Base-by-base conservation (phyloP, 2,888 invertebrate genomes). In the Pandemis cinnamomeana region DNA sequence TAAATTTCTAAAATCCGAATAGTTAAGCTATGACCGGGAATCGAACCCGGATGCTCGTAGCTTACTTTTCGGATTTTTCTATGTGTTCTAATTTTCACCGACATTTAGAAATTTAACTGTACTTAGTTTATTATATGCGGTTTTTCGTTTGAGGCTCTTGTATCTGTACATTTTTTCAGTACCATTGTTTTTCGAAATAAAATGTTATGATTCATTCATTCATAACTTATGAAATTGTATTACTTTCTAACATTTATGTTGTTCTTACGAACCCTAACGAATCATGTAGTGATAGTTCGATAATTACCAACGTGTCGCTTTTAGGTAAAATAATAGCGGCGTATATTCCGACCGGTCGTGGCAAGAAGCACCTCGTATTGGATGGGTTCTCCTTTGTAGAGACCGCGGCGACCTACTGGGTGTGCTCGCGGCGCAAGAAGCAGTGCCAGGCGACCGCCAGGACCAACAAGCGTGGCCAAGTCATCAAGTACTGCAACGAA, bases 311-410 rank as follows among this genome's bases (percentile, higher is more conserved):
- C 41, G 44, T 70, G 36, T 60, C 15, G 62, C n/a, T 89, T 89
- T 11, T 84, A 89, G 88, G 81, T 44, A 79, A 80, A 69, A 75
- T 86, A 76, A 80, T 78, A 36, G 91, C 90, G 20, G 91, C 87
- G 8, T 92, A 92, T 71, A 83, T 91, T 74, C 91, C 91, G 7
- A 91, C 91, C 5, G 84, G 83, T 11, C 82, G 86, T 44, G 90
- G 91, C 27, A 89, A 87, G 78, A 86, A 84, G 74, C 82, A 81
- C 62, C 82, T 91, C 71, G 80, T 92, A n/a, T 72, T 92, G 41
- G 81, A 89, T 55, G 91, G 91, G 13, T 92, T 78, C 68, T 89
- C 91, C 5, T 91, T 89, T 80, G 75, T 71, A 27, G 88, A 90
- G 78, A 48, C 79, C 0, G 8, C 72, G 2, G 78, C 83, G 7